Evolutionary conservation across 1,140 invertebrate genomes (phyloP), one percentile per base, ranked within the genome.

Genomic region (Zaprionus vittiger): DNA sequence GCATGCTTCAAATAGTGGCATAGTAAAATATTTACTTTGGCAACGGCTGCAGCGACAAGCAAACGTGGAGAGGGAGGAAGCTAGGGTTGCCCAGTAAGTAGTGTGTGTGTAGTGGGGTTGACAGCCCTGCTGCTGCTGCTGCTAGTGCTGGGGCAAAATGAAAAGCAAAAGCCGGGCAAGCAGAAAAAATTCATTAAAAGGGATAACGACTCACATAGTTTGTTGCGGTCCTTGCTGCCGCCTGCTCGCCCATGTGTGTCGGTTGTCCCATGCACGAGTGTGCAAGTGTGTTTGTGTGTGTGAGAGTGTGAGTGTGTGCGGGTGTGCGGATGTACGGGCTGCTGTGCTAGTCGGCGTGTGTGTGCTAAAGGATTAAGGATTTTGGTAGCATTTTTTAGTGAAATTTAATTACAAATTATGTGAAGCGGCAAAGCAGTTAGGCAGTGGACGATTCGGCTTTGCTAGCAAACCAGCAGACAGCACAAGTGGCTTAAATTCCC

Each of bases 21-120:
- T 83, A 87, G 84, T 89, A 76, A 87, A 87, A 87, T 87, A 87
- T 87, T 87, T 87, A 89, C 84, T 89, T 84, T 89, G 72, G 84
- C 67, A 85, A 72, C 82, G 73, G 86, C 72, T 82, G 84, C 73
- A 81, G 62, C 79, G 67, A 86, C 72, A 85, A 77, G 77, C 49
- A 68, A 54, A 26, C 64, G 26, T 6, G 56, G 17, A 11, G n/a
- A 38, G 14, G 20, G 37, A 28, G 38, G 57, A 37, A 79, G 79
- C 57, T 26, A 55, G 64, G 68, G 34, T 44, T 61, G 31, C 65
- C 6, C 41, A 47, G 41, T 47, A 47, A 17, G 41, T 17, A 47
- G 41, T 47, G n/a, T 17, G n/a, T 17, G 15, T 17, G 15, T 44
- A 59, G 41, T 15, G 31, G 34, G 52, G 54, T 56, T 61, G 60